A percentile compares a stretch with the other conserved stretches of the same genome.
Conservation (phyloP, 2,113 vertebrate genomes). For the Accipiter virgatus region DNA sequence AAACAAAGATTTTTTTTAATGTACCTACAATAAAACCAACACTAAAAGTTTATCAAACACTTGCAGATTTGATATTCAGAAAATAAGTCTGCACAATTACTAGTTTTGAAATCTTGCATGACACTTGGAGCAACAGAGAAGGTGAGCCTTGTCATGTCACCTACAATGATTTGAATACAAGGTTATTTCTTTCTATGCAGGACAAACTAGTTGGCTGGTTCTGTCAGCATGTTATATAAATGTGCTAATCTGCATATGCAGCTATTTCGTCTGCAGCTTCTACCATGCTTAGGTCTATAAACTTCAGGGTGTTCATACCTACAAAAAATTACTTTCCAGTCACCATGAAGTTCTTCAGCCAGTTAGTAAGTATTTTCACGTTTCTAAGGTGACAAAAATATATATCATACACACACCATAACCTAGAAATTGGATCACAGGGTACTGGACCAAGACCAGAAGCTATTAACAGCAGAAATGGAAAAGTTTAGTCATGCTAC, state of each 20-base stretch:
- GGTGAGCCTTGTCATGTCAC: not conserved
- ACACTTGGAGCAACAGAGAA: not conserved
- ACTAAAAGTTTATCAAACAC: not conserved
- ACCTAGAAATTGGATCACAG: constrained; percentile 30
- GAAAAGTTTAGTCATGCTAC: constrained; percentile 10
- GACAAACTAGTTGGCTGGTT: not conserved
- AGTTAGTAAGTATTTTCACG: not conserved
- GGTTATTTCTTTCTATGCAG: not conserved
- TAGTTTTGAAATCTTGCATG: not conserved
- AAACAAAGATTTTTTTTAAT: not conserved
- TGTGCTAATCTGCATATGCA: constrained; percentile 1
- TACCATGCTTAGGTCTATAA: not conserved
- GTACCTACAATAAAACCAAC: not conserved
- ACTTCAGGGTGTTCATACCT: not conserved
- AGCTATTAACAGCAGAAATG: constrained; percentile 35
- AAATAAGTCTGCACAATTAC: not conserved
- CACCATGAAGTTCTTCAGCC: constrained; percentile 7
- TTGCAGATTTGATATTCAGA: not conserved
- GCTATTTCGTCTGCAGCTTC: not conserved
- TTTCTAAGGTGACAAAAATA: constrained; percentile 35
- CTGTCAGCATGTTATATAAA: not conserved
- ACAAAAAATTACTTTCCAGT: not conserved
- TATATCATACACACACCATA: constrained; percentile 28
- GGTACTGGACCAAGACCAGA: constrained; percentile 22
- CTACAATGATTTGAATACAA: not conserved